Base-by-base conservation (phyloP, 2,888 invertebrate genomes). In the Drosophila anceps region DNA sequence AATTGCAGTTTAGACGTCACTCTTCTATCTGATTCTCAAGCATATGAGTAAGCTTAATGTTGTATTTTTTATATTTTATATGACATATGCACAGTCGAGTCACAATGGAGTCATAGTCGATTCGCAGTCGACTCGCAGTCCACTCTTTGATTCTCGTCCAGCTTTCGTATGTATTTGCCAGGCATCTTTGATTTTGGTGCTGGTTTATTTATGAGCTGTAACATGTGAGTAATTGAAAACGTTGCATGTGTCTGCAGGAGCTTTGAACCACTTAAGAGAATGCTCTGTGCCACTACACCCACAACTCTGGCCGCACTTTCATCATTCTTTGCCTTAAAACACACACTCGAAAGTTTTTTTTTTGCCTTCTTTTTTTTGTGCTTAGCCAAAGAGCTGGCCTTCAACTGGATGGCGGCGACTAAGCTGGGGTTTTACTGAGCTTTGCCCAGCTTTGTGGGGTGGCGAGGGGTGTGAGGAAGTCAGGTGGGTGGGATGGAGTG, bases 331-430 rank as follows among this genome's bases (percentile, higher is more conserved):
- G 29, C 10, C 53, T 9, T 29, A 31, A 48, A 13, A 20, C 37
- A 57, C 27, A 29, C 33, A 58, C 46, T 44, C 44, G 43, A 35
- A 31, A 31, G 58, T 13, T 41, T 31, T 29, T 15, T 24, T 7
- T 15, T 8, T 27, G 8, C 27, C 8, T 24, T 3, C 24, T 27
- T 46, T 27, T 43, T 43, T 20, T 8, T 41, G 24, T 18, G 66
- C 20, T 54, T 44, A 65, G 65, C 66, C 68, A 54, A 67, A 67
- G 67, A 53, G 68, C 68, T 67, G 67, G 68, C 67, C 68, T 67
- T 55, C 68, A 67, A 33, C 67, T 66, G 31, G 44, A 37, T 66
- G 66, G 37, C 54, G n/a, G 44, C 24, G 43, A 48, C 61, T 69
- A 35, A 73, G 53, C 76, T 59, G 39, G 70, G 44, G 57, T 55